These are phyloP conservation scores for Thelaira solivaga DNA, from an alignment of 2,888 invertebrate genomes.

Conservation along the genomic window DNA sequence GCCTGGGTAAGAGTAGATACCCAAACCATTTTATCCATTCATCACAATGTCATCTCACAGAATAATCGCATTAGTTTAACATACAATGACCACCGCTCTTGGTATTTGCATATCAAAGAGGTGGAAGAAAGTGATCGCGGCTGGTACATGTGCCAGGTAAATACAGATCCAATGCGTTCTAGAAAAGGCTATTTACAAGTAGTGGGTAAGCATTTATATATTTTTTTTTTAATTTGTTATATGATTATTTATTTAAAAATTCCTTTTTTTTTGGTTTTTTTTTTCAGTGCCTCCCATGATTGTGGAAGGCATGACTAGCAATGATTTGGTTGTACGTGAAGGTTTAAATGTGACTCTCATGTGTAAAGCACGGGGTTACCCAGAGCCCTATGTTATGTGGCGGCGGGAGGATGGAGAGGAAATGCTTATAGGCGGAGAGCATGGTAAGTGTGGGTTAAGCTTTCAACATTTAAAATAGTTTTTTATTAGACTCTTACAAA, in stretches of 20 bases:
- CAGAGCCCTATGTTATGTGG: conserved; percentile 96
- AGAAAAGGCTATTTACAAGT: conserved; percentile 93
- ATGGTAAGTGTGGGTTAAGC: conserved; percentile 80
- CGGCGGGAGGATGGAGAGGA: conserved; percentile 91
- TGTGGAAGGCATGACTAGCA: conserved; percentile 91
- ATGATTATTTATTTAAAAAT: background rate
- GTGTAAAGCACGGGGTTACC: conserved; percentile 92
- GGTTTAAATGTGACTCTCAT: conserved; percentile 91
- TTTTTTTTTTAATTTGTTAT: background rate
- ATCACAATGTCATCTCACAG: conserved; percentile 93
- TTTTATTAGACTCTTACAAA: too few species aligned
- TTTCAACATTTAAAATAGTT: too few species aligned
- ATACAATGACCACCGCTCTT: conserved; percentile 93
- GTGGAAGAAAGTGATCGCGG: conserved; percentile 92
- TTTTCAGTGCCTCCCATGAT: conserved; percentile 92
- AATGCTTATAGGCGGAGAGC: conserved; percentile 92
- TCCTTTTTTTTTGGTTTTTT: background rate
- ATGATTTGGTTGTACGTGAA: conserved; percentile 94
- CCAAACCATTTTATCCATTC: conserved; percentile 93
- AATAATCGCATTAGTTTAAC: conserved; percentile 91
- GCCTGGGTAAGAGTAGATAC: conserved; percentile 96
- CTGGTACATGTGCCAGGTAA: conserved; percentile 95
- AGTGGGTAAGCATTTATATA: conserved; percentile 83
- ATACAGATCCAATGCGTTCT: conserved; percentile 95
- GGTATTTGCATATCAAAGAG: conserved; percentile 93